Evolutionary conservation across 2,888 invertebrate species (phyloP).

Genomic region (Diadromus collaris): DNA sequence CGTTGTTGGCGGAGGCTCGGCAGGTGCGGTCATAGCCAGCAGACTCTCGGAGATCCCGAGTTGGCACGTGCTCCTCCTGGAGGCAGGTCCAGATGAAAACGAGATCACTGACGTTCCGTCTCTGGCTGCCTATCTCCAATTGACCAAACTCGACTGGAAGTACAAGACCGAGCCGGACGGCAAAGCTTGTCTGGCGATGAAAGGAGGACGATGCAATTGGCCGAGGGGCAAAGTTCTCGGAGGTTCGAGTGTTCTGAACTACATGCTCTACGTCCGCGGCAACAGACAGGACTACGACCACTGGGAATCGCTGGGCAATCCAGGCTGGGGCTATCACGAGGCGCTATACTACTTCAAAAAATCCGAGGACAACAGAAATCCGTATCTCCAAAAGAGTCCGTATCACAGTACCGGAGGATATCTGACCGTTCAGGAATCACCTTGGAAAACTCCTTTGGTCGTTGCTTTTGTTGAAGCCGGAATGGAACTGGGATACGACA

Average conservation of each 20-base stretch:
- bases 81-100: conserved; percentile 94
- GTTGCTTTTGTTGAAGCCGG: conserved; percentile 92
- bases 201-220: conserved; percentile 92
- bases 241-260: conserved; percentile 92
- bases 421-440: conserved; percentile 90
- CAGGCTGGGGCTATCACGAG: conserved; percentile 93
- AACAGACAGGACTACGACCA: conserved; percentile 91
- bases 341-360: conserved; percentile 94
- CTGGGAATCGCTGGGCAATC: conserved; percentile 93
- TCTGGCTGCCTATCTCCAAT: conserved; percentile 91
- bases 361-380: conserved; percentile 94
- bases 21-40: conserved; percentile 93
- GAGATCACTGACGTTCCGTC: conserved; percentile 94
- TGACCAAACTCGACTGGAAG: conserved; percentile 93
- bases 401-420: conserved; percentile 89
- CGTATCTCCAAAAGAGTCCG: conserved; percentile 86
- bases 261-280: conserved; percentile 95
- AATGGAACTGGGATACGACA: conserved; percentile 91
- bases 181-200: conserved; percentile 91
- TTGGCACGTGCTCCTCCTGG: conserved; percentile 90
- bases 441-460: conserved; percentile 91
- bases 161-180: conserved; percentile 93
- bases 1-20: conserved; percentile 93
- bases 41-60: conserved; percentile 88
- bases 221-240: conserved; percentile 95